Base-by-base conservation (phyloP, 2,797 vertebrate species). In the Caiman crocodilus region DNA sequence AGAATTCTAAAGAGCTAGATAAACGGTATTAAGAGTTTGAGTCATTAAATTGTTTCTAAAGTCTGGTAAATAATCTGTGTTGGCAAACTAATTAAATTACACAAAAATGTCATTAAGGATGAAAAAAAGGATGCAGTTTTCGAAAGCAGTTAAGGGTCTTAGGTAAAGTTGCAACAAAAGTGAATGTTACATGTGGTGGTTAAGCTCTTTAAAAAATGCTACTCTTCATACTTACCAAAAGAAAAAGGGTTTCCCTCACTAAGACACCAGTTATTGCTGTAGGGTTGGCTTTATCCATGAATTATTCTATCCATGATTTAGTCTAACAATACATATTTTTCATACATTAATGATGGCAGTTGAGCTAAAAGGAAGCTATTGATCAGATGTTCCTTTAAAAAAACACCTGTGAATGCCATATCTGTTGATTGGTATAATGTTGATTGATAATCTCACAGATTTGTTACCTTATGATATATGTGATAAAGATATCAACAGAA, bases 221-320 rank as follows among this genome's bases (percentile, higher is more conserved):
- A 25, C 82, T 77, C 57, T 92, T 94, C 84, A 69, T 94, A 94
- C 90, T 95, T 96, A 96, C 60, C 32, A 88, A 91, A 92, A 78
- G 32, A 93, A 82, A 85, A 94, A 82, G 84, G 5, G 15, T 92
- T 88, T 94, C 6, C 4, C 6, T 90, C 64, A 74, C 60, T 23
- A 77, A 88, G 21, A 50, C 78, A 93, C 28, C 55, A 42, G 18
- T 61, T 13, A 59, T 16, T 79, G 57, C 32, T 85, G 79, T 59
- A 32, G 79, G 58, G 50, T 90, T 17, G 2, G 42, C 28, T 77
- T 77, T 75, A 63, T 28, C 64, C 35, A 18, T 58, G 1, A 23
- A 88, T 92, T 79, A 81, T 25, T 88, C 92, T 32, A 35, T 26
- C 28, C 14, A 20, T 69, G 0, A 90, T 73, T 90, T 85, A 77